phyloP scores from a whole-genome alignment of 1,140 invertebrate genomes.

The Heliconius melpomene region DNA sequence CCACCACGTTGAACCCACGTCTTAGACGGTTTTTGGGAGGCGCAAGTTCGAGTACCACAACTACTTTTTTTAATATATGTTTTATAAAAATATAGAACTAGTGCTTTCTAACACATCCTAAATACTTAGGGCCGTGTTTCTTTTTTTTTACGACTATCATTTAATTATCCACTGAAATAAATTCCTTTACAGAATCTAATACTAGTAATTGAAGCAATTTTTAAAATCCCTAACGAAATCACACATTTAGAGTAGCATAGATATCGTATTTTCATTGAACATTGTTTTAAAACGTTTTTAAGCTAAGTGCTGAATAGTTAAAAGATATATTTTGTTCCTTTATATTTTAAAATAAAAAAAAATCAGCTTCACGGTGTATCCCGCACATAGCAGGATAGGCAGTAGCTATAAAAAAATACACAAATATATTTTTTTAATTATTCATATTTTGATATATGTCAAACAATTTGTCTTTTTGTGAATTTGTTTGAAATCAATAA shows the following conservation, averaged over 20 bases:
- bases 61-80: too few relatives aligned
- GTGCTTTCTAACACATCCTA: conserved; percentile 8
- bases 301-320: too few relatives aligned
- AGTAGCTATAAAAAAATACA: too few relatives aligned
- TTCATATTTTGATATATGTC: not conserved
- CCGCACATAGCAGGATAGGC: too few relatives aligned
- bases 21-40: too few relatives aligned
- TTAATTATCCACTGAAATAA: conserved; percentile 53
- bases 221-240: conserved; percentile 38
- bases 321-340: too few relatives aligned
- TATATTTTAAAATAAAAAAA: too few relatives aligned
- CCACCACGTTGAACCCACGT: too few relatives aligned
- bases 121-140: not conserved
- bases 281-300: too few relatives aligned
- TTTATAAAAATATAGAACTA: not conserved
- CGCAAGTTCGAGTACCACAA: too few relatives aligned
- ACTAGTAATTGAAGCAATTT: conserved; percentile 76
- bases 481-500: not conserved
- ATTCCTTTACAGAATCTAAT: conserved; percentile 36
- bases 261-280: not conserved
- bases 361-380: too few relatives aligned
- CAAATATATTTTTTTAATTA: not conserved
- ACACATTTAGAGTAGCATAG: conserved; percentile 4
- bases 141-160: not conserved
- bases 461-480: not conserved